Conservation (phyloP, 2,888 invertebrate species). For the Drosophila emarginata region DNA sequence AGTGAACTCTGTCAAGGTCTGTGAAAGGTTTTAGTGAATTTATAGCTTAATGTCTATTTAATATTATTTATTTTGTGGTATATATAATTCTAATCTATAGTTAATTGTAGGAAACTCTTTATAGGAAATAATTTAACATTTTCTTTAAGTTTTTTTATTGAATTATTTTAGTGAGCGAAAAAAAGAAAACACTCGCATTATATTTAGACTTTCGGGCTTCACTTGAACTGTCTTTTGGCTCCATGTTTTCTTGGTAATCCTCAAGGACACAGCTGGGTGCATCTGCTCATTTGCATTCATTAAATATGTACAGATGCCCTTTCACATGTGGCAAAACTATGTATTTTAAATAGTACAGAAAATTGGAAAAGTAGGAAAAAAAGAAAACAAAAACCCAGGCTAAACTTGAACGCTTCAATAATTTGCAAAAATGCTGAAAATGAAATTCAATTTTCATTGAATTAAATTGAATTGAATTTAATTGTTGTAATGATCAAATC, state of each 20-base stretch:
- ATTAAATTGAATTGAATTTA: slow-evolving; percentile 46
- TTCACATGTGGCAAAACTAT: slow-evolving; percentile 1
- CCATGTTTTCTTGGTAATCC: not conserved
- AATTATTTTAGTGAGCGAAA: too few relatives aligned
- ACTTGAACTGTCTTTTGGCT: not conserved
- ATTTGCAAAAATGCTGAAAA: slow-evolving; percentile 53
- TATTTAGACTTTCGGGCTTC: not conserved
- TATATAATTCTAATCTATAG: too few relatives aligned
- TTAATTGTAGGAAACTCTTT: too few relatives aligned
- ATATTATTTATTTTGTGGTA: too few relatives aligned
- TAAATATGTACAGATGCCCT: slow-evolving; percentile 1
- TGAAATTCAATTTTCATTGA: slow-evolving; percentile 49
- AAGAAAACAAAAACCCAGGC: slow-evolving; percentile 8
- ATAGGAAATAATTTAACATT: too few relatives aligned
- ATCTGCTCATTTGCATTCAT: not conserved
- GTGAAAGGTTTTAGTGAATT: too few relatives aligned
- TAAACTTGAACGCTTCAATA: slow-evolving; percentile 58
- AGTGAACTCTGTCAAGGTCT: not conserved
- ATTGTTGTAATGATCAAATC: slow-evolving; percentile 43
- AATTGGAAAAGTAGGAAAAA: slow-evolving; percentile 19
- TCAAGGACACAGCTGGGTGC: not conserved
- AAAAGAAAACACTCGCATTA: too few relatives aligned
- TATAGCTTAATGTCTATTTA: too few relatives aligned
- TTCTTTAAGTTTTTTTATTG: too few relatives aligned
- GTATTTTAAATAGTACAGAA: slow-evolving; percentile 4